A percentile compares a stretch with the other conserved stretches of the same genome.
These are phyloP conservation scores for Aspiorhynchus laticeps DNA, from an alignment of 2,113 vertebrate species.

Conservation along the genomic window DNA sequence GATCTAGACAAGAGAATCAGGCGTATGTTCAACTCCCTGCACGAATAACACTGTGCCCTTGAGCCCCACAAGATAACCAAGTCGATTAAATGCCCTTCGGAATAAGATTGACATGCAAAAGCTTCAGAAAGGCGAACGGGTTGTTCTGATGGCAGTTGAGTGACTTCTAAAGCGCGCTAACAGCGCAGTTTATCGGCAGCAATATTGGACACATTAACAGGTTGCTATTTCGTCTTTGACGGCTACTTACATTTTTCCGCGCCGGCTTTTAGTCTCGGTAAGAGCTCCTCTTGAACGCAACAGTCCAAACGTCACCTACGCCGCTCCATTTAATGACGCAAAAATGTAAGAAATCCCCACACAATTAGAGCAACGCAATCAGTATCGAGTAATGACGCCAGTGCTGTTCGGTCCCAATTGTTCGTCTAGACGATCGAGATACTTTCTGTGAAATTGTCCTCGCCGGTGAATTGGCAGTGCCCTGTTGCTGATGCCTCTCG, in stretches of 20 bases:
- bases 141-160: slow-evolving; percentile 7
- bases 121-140: no score
- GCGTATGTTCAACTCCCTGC: neutral
- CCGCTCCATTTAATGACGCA: slow-evolving; percentile 68
- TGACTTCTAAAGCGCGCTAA: slow-evolving; percentile 26
- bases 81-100: slow-evolving; percentile 33
- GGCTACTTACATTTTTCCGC: slow-evolving; percentile 70
- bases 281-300: slow-evolving; percentile 64
- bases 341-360: slow-evolving; percentile 35
- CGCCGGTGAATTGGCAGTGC: slow-evolving; percentile 26
- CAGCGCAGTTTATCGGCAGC: neutral
- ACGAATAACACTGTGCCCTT: slow-evolving; percentile 48
- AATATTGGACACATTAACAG: slow-evolving; percentile 39
- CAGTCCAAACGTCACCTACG: slow-evolving; percentile 75
- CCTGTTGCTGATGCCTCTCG: slow-evolving; percentile 50
- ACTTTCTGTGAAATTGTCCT: slow-evolving; percentile 41
- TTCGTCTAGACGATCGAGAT: neutral
- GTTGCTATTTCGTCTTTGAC: slow-evolving; percentile 32
- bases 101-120: neutral
- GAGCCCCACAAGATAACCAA: slow-evolving; percentile 40
- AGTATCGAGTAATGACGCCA: slow-evolving; percentile 16
- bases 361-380: slow-evolving; percentile 23
- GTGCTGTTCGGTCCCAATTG: neutral
- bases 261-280: slow-evolving; percentile 55
- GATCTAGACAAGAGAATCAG: slow-evolving; percentile 12